phyloP scores from a whole-genome alignment of 37 sponge, comb jelly and placozoan species.

The Lycopodina hypogea region DNA sequence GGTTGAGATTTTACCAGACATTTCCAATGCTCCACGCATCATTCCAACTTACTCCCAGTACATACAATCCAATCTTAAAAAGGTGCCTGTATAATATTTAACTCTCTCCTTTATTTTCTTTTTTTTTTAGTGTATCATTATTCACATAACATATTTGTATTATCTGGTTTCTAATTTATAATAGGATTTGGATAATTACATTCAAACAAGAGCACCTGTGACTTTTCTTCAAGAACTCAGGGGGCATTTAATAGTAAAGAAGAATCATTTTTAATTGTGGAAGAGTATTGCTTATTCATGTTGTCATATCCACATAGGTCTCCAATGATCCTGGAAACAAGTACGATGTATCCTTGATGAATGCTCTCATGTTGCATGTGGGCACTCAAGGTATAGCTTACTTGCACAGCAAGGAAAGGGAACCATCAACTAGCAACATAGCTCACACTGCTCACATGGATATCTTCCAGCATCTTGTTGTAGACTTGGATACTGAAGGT shows the following conservation, averaged over 20 bases:
- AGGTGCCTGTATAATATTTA: no score
- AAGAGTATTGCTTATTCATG: neutral
- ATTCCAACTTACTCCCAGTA: conserved; percentile 75
- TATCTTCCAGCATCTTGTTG: conserved; percentile 90
- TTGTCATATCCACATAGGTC: conserved; percentile 27
- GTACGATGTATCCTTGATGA: conserved; percentile 94
- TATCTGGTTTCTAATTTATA: no score
- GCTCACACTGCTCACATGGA: conserved; percentile 96
- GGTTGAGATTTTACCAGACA: conserved; percentile 96
- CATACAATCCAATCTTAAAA: conserved; percentile 82
- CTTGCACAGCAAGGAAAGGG: conserved; percentile 70
- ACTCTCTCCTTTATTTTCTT: no score
- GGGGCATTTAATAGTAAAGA: conserved; percentile 55
- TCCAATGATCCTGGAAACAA: conserved; percentile 79
- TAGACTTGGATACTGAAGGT: conserved; percentile 98
- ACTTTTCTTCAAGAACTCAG: conserved; percentile 85
- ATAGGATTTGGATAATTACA: conserved; percentile 89
- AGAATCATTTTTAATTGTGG: neutral
- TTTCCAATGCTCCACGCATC: conserved; percentile 89
- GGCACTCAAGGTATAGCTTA: conserved; percentile 90
- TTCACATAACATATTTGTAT: no score
- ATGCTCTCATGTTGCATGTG: conserved; percentile 90
- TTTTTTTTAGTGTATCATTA: no score
- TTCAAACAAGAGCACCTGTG: conserved; percentile 84
- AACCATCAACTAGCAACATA: conserved; percentile 83